Conservation (phyloP, 2,888 invertebrate species). For the Seladonia tumulorum region DNA sequence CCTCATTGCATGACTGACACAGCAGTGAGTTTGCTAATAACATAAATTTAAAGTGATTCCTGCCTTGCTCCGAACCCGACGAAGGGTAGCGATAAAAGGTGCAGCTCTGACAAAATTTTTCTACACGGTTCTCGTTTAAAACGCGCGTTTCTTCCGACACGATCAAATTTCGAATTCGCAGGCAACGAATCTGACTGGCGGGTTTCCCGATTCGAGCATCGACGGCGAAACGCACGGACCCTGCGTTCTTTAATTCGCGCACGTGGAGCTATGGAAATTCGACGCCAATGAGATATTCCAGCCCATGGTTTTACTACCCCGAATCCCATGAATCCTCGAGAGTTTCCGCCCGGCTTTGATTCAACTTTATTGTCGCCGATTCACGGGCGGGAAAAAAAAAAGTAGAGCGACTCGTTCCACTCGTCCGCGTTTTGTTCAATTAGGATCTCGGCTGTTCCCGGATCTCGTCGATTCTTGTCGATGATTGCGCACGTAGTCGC, state of each 20-base stretch:
- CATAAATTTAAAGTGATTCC: too few species aligned
- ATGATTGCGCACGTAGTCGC: neutral
- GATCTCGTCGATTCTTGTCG: neutral
- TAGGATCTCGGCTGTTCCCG: neutral
- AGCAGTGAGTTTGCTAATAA: too few species aligned
- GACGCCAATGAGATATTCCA: conserved; percentile 39
- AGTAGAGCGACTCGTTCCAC: neutral
- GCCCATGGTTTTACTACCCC: neutral
- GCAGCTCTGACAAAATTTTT: neutral
- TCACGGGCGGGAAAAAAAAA: neutral
- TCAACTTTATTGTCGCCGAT: neutral
- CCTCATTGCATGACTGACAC: too few species aligned
- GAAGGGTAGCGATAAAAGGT: too few species aligned
- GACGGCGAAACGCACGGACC: conserved; percentile 18
- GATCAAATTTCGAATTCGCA: neutral
- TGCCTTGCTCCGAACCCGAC: too few species aligned
- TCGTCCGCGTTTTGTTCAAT: conserved; percentile 15
- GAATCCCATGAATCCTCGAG: conserved; percentile 21
- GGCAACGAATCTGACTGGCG: too few species aligned
- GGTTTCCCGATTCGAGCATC: neutral
- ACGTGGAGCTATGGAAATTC: conserved; percentile 17
- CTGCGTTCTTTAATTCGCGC: conserved; percentile 24
- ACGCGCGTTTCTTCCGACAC: neutral
- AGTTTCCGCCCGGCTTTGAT: conserved; percentile 16
- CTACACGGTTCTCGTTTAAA: neutral